phyloP scores from a whole-genome alignment of 1,140 invertebrate species.

The Galendromus occidentalis region DNA sequence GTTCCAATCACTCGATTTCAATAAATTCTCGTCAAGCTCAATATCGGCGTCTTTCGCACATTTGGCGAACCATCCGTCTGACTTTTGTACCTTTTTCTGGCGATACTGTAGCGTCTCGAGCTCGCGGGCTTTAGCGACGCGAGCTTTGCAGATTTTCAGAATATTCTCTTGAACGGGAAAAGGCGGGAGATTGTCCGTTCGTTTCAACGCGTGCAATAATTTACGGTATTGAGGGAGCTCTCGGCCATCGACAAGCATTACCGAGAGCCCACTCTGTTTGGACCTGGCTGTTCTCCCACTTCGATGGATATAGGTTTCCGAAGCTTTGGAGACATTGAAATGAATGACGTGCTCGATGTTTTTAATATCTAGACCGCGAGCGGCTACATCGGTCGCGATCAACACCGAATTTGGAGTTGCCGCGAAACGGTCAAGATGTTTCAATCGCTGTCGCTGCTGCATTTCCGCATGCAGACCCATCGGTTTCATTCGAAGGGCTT shows the following conservation, averaged over 20 bases:
- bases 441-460: conserved; percentile 78
- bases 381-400: conserved; percentile 93
- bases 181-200: conserved; percentile 55
- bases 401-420: conserved; percentile 49
- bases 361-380: conserved; percentile 84
- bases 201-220: conserved; percentile 36
- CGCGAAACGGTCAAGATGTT: conserved; percentile 78
- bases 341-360: conserved; percentile 86
- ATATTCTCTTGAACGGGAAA: conserved; percentile 55
- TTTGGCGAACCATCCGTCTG: conserved; percentile 60
- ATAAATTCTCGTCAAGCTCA: conserved; percentile 45
- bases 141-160: conserved; percentile 42
- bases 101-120: conserved; percentile 53
- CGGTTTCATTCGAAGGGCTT: conserved; percentile 50
- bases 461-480: conserved; percentile 79
- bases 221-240: conserved; percentile 60
- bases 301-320: conserved; percentile 86
- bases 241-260: conserved; percentile 70
- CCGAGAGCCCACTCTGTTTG: conserved; percentile 62
- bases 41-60: conserved; percentile 68
- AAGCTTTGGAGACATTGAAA: conserved; percentile 85
- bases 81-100: conserved; percentile 40
- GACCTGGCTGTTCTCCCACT: conserved; percentile 87
- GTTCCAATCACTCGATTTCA: neutral
- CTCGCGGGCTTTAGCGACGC: conserved; percentile 51